phyloP scores from a whole-genome alignment of 2,113 vertebrate genomes.

The Nothocercus julius region DNA sequence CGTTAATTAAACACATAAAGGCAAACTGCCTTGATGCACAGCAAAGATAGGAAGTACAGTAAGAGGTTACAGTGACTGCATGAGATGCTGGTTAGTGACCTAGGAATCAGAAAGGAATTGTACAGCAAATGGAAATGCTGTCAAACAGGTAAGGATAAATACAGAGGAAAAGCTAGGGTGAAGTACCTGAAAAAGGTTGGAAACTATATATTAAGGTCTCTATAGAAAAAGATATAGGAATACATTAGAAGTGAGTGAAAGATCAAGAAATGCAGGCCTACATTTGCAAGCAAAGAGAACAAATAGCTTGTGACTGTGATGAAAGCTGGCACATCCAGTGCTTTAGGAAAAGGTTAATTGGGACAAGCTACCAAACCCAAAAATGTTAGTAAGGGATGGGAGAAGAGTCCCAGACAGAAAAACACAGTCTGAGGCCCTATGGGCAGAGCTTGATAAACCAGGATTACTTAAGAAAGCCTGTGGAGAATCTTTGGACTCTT shows the following conservation, averaged over 20 bases:
- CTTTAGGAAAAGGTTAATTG: not conserved
- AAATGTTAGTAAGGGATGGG: not conserved
- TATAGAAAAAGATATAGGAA: not conserved
- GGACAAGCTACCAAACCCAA: not conserved
- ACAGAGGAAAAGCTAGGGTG: not conserved
- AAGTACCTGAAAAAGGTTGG: not conserved
- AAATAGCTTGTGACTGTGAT: not conserved
- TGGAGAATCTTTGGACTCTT: not conserved
- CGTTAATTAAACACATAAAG: constrained; percentile 42
- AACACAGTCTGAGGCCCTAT: not conserved
- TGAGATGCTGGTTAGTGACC: not conserved
- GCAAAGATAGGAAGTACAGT: not conserved
- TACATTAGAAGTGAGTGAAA: not conserved
- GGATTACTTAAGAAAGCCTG: not conserved
- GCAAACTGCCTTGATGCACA: not conserved
- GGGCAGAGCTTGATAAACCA: not conserved
- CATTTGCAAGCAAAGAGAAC: not conserved
- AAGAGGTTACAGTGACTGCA: not conserved
- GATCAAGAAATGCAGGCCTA: not conserved
- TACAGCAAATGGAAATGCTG: not conserved
- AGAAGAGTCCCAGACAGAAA: not conserved
- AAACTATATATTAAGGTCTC: not conserved
- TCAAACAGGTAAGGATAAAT: fast-evolving
- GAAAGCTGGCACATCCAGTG: fast-evolving
- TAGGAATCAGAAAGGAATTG: not conserved